Conservation (phyloP, 2,797 vertebrate species). For the Enteromius mattozi region DNA sequence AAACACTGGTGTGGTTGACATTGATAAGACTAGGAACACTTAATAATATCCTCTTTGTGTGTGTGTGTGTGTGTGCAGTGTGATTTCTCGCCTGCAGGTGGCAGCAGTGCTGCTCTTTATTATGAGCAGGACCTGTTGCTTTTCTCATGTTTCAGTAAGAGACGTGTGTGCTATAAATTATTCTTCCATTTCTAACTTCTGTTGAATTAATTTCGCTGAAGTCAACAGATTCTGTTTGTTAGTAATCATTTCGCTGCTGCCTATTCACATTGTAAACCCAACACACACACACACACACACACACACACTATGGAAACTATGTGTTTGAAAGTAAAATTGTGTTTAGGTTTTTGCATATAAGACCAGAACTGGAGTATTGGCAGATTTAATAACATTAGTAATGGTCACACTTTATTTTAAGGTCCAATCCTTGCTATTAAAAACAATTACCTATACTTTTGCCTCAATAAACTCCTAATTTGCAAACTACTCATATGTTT, state of each 20-base stretch:
- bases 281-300: not conserved
- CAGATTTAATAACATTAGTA: not conserved
- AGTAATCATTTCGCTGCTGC: not conserved
- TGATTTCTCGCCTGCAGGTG: not conserved
- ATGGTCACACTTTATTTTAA: not conserved
- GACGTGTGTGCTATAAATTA: not conserved
- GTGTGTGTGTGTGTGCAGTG: not conserved
- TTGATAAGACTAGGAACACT: constrained; percentile 12
- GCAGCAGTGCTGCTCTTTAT: constrained; percentile 15
- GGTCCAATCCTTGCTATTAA: not conserved
- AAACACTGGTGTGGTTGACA: not conserved
- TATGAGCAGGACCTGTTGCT: not conserved
- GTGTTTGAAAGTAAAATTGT: not conserved
- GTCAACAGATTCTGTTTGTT: not conserved
- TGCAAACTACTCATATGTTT: not conserved
- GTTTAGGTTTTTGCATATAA: not conserved
- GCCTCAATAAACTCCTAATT: not conserved
- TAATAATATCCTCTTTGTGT: not conserved
- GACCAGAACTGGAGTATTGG: not conserved
- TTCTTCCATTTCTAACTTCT: not conserved
- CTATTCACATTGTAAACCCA: too few species aligned
- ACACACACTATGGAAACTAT: not conserved
- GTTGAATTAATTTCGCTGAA: not conserved
- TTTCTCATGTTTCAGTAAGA: not conserved
- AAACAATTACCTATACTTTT: not conserved